Conservation (phyloP, 2,888 invertebrate genomes). For the Agapetus fuscipes region DNA sequence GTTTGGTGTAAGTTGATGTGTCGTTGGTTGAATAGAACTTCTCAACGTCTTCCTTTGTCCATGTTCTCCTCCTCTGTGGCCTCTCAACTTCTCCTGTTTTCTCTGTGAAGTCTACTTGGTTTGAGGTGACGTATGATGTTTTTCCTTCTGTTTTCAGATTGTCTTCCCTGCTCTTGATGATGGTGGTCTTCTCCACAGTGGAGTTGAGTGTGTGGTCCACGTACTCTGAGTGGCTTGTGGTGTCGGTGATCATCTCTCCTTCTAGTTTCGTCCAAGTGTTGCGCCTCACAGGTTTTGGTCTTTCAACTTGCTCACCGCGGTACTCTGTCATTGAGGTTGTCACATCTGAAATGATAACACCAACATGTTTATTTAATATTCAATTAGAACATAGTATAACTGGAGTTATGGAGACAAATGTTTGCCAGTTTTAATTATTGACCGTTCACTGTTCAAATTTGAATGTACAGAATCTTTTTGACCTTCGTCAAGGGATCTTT, state of each 20-base stretch:
- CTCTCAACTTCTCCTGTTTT: slow-evolving; percentile 48
- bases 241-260: slow-evolving; percentile 62
- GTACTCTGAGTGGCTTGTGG: slow-evolving; percentile 57
- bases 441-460: too few species aligned
- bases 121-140: slow-evolving; percentile 56
- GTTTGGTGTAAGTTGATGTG: slow-evolving; percentile 51
- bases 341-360: slow-evolving; percentile 50
- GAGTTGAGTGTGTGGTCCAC: slow-evolving; percentile 50
- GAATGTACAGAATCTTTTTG: too few species aligned
- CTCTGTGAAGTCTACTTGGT: slow-evolving; percentile 51
- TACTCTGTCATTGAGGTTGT: slow-evolving; percentile 62
- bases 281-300: slow-evolving; percentile 54
- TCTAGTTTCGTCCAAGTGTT: slow-evolving; percentile 72
- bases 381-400: neutral
- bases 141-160: slow-evolving; percentile 60
- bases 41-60: slow-evolving; percentile 64
- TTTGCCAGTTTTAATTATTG: too few species aligned
- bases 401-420: neutral
- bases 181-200: slow-evolving; percentile 47
- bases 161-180: slow-evolving; percentile 50
- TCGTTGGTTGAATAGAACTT: slow-evolving; percentile 54
- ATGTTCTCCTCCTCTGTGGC: slow-evolving; percentile 52
- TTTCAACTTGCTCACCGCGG: slow-evolving; percentile 56
- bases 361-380: neutral
- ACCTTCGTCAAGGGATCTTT: too few species aligned